Conservation (phyloP, 2,888 invertebrate species). For the Patella depressa region DNA sequence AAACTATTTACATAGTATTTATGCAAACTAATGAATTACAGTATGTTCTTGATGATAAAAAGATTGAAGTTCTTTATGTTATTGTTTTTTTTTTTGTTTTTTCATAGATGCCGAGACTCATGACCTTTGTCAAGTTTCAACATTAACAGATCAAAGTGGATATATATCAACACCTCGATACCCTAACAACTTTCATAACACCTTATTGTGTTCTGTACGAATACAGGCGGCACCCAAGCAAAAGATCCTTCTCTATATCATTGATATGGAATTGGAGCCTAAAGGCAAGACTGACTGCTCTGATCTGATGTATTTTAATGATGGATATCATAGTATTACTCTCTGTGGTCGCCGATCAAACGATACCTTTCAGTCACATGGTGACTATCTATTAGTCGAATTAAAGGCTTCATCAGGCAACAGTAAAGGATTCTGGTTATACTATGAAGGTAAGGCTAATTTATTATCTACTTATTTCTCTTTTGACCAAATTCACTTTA, state of each 20-base stretch:
- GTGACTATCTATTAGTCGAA: constrained; percentile 48
- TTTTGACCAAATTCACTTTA: too few relatives aligned
- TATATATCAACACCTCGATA: constrained; percentile 64
- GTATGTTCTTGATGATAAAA: too few relatives aligned
- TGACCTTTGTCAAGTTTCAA: constrained; percentile 52
- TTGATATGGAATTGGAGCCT: constrained; percentile 61
- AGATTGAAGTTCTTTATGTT: too few relatives aligned
- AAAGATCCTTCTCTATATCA: constrained; percentile 56
- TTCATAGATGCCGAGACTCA: constrained; percentile 43
- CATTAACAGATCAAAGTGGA: constrained; percentile 50
- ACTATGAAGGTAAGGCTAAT: constrained; percentile 62
- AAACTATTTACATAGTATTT: too few relatives aligned
- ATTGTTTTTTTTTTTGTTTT: neutral
- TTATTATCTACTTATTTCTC: neutral
- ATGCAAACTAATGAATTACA: too few relatives aligned
- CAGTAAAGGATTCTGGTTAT: constrained; percentile 67
- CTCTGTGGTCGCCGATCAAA: constrained; percentile 59
- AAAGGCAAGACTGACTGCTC: constrained; percentile 53
- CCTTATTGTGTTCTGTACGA: constrained; percentile 46
- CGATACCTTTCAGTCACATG: constrained; percentile 46
- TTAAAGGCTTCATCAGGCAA: constrained; percentile 45
- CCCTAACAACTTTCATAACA: constrained; percentile 52
- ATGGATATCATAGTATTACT: constrained; percentile 54
- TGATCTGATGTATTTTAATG: constrained; percentile 61
- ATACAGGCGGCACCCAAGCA: constrained; percentile 51